Evolutionary conservation across 2,113 vertebrate species (phyloP).

Genomic region (Cephalopholis sonnerati): DNA sequence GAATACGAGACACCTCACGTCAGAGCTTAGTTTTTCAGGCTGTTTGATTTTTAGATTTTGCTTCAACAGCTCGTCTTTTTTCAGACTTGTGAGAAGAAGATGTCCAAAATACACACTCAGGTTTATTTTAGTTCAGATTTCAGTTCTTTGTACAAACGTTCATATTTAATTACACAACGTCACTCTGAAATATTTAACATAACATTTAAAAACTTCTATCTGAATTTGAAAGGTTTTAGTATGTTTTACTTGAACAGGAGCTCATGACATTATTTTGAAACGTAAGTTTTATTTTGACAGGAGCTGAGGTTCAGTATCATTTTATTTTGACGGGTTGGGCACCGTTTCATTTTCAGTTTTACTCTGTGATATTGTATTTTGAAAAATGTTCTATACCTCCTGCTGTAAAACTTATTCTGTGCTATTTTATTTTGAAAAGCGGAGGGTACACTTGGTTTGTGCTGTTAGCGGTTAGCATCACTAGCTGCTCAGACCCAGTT

Average conservation of each 20-base stretch:
- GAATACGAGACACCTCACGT: too few relatives aligned
- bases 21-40: too few relatives aligned
- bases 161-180: too few relatives aligned
- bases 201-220: neutral
- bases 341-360: neutral
- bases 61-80: too few relatives aligned
- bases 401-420: neutral
- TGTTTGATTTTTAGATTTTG: too few relatives aligned
- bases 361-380: neutral
- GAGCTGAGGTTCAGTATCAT: neutral
- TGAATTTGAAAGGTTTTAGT: neutral
- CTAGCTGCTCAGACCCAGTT: neutral
- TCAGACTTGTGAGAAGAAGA: too few relatives aligned
- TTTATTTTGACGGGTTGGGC: conserved; percentile 11
- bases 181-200: too few relatives aligned
- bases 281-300: neutral
- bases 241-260: neutral
- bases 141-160: too few relatives aligned
- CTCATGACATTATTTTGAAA: neutral
- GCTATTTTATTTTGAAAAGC: conserved; percentile 3
- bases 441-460: neutral
- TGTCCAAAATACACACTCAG: too few relatives aligned
- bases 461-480: neutral
- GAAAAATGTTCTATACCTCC: neutral
- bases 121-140: too few relatives aligned